These are phyloP conservation scores for Lasioglossum figueresi DNA, from an alignment of 2,888 invertebrate genomes.

Conservation along the genomic window DNA sequence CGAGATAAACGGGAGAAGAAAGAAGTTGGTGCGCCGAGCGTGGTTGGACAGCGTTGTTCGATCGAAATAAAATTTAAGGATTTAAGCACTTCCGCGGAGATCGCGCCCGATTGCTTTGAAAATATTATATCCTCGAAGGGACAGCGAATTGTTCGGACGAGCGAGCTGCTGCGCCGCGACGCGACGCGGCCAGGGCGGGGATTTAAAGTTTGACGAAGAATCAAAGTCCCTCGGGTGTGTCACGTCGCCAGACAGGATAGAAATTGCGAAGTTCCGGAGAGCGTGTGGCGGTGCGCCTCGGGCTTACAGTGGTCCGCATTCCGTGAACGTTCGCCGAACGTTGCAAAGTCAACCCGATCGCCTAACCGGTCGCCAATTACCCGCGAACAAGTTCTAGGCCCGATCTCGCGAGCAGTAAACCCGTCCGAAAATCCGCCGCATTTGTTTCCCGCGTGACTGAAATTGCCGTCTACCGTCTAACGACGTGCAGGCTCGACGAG, in stretches of 20 bases:
- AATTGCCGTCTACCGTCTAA: not conserved
- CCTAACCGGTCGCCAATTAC: slow-evolving; percentile 26
- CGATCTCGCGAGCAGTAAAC: not conserved
- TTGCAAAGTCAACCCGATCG: slow-evolving; percentile 27
- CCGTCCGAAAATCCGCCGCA: not conserved
- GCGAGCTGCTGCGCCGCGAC: not conserved
- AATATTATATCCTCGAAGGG: slow-evolving; percentile 16
- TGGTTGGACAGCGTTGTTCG: not conserved
- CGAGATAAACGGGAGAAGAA: not conserved
- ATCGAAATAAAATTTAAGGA: not conserved
- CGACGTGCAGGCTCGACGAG: not conserved
- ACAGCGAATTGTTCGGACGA: not conserved
- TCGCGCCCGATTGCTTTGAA: not conserved
- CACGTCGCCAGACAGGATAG: slow-evolving; percentile 31
- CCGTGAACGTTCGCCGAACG: slow-evolving; percentile 17
- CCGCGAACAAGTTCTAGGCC: not conserved
- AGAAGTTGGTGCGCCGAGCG: not conserved
- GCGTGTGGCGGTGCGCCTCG: not conserved
- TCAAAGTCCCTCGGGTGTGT: slow-evolving; percentile 34
- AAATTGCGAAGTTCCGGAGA: slow-evolving; percentile 26
- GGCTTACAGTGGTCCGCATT: slow-evolving; percentile 7
- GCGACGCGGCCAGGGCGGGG: not conserved
- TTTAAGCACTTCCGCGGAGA: not conserved
- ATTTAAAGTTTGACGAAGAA: slow-evolving; percentile 27
- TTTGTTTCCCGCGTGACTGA: not conserved